These are phyloP conservation scores for Carcharodon carcharias DNA, from an alignment of 2,797 vertebrate genomes.

Conservation along the genomic window DNA sequence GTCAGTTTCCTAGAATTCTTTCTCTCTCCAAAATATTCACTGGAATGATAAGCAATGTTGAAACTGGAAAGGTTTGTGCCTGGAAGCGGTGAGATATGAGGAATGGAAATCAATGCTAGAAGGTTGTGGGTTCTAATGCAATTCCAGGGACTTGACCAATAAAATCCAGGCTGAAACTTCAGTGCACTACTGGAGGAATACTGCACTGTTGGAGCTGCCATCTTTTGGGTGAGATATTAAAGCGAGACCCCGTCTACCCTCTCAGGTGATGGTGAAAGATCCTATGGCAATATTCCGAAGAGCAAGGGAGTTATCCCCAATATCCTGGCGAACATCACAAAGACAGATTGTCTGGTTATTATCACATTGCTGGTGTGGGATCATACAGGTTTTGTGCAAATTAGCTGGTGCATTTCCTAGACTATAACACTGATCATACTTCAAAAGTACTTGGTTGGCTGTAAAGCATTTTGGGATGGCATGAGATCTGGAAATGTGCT, in stretches of 20 bases:
- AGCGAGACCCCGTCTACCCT: background rate
- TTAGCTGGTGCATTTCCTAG: background rate
- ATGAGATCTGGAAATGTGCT: background rate
- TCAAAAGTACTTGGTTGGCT: background rate
- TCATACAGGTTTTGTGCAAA: background rate
- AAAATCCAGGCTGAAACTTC: background rate
- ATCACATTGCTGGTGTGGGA: background rate
- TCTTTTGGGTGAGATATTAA: background rate
- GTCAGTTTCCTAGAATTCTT: background rate
- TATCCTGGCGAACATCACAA: background rate
- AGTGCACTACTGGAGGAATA: background rate
- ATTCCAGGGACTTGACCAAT: background rate
- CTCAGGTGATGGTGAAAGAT: background rate
- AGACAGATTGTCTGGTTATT: background rate
- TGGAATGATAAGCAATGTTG: background rate
- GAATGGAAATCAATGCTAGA: background rate
- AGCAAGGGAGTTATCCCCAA: background rate
- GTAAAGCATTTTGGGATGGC: background rate
- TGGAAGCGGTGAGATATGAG: background rate
- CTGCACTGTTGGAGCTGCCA: background rate
- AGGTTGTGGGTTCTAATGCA: background rate
- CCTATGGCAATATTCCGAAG: background rate
- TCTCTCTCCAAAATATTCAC: constrained; percentile 11
- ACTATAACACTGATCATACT: no score
- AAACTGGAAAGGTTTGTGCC: background rate